Base-by-base conservation (phyloP, 2,113 vertebrate genomes). In the Drymodes brunneopygia region DNA sequence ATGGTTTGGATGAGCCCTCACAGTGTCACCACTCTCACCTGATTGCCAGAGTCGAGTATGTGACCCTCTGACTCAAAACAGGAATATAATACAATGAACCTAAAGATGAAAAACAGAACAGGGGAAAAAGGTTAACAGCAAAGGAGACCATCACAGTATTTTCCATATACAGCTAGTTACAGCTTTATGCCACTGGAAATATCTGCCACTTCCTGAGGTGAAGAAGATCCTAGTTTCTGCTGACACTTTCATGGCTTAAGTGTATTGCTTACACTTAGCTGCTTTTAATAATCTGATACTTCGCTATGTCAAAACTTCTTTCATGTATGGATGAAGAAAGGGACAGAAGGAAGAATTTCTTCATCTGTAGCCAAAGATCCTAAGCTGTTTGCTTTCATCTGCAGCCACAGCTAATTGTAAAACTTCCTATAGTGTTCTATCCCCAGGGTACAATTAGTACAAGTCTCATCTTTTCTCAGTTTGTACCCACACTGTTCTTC, bases 211-310 rank as follows among this genome's bases (percentile, higher is more conserved):
- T 95, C 93, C 90, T 71, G 86, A 42, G 24, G 22, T 72, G 82
- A 85, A 77, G 81, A 64, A 81, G 90, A 75, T 87, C 38, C 35
- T 50, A 12, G 38, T 73, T 92, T 95, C 93, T 96, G 62, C 66
- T 82, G 62, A 51, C 44, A 8, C 58, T 80, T 75, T 73, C 66
- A 77, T 78, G 47, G 54, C 57, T 58, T 73, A 15, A 47, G 45
- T 93, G 88, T 90, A 88, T 90, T 96, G 84, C 94, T 95, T 96
- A 93, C 81, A 66, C 74, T 82, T 92, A 79, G 81, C 47, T 91
- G 79, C 93, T 95, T 91, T 94, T 93, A 94, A 93, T 93, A 95
- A 96, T 96, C 42, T 88, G 93, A 96, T 96, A 95, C 93, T 90
- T 90, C 83, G 92, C 85, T 96, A 96, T 96, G 87, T 85, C 79